Conservation (phyloP, 2,113 vertebrate genomes). For the Leptosomus discolor region DNA sequence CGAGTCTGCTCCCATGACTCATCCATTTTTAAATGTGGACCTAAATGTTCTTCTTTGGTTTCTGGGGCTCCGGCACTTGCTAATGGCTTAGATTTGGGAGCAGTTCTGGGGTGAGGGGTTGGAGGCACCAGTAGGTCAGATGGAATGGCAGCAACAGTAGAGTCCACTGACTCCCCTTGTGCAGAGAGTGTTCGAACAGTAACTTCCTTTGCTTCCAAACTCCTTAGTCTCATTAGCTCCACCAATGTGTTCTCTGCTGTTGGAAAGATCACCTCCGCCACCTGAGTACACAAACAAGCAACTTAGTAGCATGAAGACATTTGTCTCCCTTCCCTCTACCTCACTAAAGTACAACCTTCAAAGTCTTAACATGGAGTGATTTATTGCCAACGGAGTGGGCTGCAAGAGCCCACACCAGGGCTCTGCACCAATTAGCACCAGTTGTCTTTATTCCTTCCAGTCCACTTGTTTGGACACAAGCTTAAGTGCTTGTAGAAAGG, state of each 20-base stretch:
- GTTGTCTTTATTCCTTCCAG: neutral
- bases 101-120: constrained; percentile 75
- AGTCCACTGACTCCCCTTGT: constrained; percentile 94
- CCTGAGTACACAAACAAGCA: constrained; percentile 65
- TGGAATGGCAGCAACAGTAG: constrained; percentile 80
- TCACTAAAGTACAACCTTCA: fast-evolving
- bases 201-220: constrained; percentile 85
- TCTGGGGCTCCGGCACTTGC: constrained; percentile 89
- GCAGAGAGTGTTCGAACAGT: constrained; percentile 90
- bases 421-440: neutral
- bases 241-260: constrained; percentile 82
- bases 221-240: constrained; percentile 84
- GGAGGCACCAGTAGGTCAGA: constrained; percentile 88
- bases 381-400: neutral
- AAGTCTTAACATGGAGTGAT: neutral
- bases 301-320: no score
- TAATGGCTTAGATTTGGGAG: constrained; percentile 85
- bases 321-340: neutral
- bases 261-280: constrained; percentile 89
- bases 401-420: neutral
- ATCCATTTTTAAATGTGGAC: constrained; percentile 70
- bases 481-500: neutral
- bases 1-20: constrained; percentile 87
- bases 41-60: constrained; percentile 90
- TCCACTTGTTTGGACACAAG: neutral